Evolutionary conservation across 2,113 vertebrate species (phyloP).

Genomic region (Ifrita kowaldi): DNA sequence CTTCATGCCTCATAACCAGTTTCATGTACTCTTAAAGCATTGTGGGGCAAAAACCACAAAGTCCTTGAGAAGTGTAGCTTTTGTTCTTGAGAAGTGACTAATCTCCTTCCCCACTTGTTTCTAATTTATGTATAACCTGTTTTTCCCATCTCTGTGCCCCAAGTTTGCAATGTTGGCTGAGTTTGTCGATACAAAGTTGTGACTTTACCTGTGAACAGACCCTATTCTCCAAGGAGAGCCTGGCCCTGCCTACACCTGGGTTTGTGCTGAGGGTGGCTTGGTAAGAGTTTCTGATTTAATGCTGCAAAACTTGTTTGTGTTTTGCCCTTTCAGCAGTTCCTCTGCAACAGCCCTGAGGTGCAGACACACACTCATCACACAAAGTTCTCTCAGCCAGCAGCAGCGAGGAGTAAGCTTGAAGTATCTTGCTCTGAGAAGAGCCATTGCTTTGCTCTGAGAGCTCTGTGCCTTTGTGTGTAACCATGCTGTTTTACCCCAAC

Average conservation of each 20-base stretch:
- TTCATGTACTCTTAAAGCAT: accelerated
- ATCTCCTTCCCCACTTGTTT: background rate
- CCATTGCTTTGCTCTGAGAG: background rate
- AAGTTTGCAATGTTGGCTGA: accelerated
- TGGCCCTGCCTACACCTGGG: background rate
- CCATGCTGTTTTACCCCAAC: accelerated
- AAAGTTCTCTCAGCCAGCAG: background rate
- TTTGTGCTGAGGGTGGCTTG: background rate
- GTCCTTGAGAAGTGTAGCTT: background rate
- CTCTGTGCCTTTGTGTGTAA: background rate
- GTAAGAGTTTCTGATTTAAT: background rate
- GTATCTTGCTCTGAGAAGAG: background rate
- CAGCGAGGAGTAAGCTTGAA: accelerated
- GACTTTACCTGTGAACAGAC: background rate
- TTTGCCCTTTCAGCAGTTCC: background rate
- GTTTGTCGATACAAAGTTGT: background rate
- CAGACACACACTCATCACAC: background rate
- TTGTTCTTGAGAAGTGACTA: background rate
- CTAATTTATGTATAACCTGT: background rate
- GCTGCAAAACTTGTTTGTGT: conserved; percentile 20
- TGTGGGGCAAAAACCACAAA: background rate
- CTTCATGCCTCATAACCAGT: background rate
- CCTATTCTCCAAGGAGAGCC: background rate
- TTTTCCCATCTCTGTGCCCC: background rate
- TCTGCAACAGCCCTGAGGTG: background rate